Percentiles rank a stretch among this genome's conserved stretches.
Evolutionary conservation across 2,113 vertebrate species (phyloP).

Genomic region (Oncorhynchus masou): DNA sequence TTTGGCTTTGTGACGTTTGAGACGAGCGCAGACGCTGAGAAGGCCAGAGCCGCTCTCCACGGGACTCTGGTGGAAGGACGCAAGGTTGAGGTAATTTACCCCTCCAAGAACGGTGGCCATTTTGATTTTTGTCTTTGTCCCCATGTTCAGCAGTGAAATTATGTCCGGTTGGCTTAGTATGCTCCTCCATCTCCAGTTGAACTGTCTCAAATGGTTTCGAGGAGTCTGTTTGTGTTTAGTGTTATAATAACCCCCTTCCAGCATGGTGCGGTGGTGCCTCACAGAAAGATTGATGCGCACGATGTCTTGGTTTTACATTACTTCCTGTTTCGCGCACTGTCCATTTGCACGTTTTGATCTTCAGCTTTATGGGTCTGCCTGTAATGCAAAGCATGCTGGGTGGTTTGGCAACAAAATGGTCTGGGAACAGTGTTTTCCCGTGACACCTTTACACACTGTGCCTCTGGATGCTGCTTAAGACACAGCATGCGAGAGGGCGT

Average conservation of each 20-base stretch:
- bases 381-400: slow-evolving; percentile 70
- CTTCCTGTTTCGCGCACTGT: slow-evolving; percentile 58
- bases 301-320: slow-evolving; percentile 24
- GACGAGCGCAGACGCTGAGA: slow-evolving; percentile 94
- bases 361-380: slow-evolving; percentile 43
- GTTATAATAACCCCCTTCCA: slow-evolving; percentile 27
- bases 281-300: slow-evolving; percentile 30
- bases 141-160: slow-evolving; percentile 53
- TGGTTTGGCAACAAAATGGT: slow-evolving; percentile 55
- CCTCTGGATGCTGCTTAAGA: slow-evolving; percentile 47
- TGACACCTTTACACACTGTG: background rate
- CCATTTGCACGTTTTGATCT: slow-evolving; percentile 53
- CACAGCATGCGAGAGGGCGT: slow-evolving; percentile 63
- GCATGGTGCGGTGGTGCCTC: slow-evolving; percentile 61
- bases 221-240: slow-evolving; percentile 45
- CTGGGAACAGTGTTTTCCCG: slow-evolving; percentile 23
- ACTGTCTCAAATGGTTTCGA: slow-evolving; percentile 38
- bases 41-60: slow-evolving; percentile 97
- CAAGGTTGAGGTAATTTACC: slow-evolving; percentile 92
- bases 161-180: slow-evolving; percentile 22
- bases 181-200: slow-evolving; percentile 26
- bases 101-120: slow-evolving; percentile 35
- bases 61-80: slow-evolving; percentile 99
- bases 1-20: slow-evolving; percentile 99
- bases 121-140: slow-evolving; percentile 37